phyloP scores from a whole-genome alignment of 35 echinoderm and acorn worm genomes.

The Chiridota heheva region DNA sequence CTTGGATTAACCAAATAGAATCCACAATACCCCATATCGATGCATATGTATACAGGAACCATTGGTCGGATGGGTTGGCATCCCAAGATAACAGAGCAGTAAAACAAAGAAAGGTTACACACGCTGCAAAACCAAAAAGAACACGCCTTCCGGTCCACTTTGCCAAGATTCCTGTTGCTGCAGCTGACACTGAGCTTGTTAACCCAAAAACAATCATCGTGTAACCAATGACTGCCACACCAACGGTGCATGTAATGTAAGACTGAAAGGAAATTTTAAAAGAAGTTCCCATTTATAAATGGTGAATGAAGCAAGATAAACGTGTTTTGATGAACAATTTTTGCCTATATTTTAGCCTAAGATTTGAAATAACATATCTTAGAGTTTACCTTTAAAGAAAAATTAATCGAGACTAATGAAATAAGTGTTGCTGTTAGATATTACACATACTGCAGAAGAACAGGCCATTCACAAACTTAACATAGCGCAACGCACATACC shows the following conservation, averaged over 20 bases:
- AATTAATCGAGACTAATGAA: too few relatives aligned
- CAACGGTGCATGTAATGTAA: slow-evolving; percentile 84
- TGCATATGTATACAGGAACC: slow-evolving; percentile 77
- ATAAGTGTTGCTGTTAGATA: too few relatives aligned
- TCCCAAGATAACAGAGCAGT: slow-evolving; percentile 66
- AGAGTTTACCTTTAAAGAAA: too few relatives aligned
- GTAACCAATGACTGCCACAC: slow-evolving; percentile 92
- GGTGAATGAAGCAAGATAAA: too few relatives aligned
- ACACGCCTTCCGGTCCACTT: slow-evolving; percentile 72
- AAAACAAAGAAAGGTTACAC: slow-evolving; percentile 47
- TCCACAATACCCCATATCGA: slow-evolving; percentile 84
- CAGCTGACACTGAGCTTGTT: slow-evolving; percentile 70
- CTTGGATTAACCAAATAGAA: slow-evolving; percentile 93
- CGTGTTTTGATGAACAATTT: too few relatives aligned
- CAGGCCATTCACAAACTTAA: too few relatives aligned
- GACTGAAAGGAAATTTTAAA: too few relatives aligned
- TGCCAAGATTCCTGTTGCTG: slow-evolving; percentile 60
- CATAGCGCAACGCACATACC: too few relatives aligned
- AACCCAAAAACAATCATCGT: slow-evolving; percentile 94
- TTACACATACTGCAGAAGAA: too few relatives aligned
- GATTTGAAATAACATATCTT: too few relatives aligned
- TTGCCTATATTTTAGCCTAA: too few relatives aligned
- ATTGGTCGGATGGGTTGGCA: slow-evolving; percentile 37
- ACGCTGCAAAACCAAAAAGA: slow-evolving; percentile 63
- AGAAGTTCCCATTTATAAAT: too few relatives aligned